Evolutionary conservation across 2,797 vertebrate genomes (phyloP).

Genomic region (Cryptoprocta ferox): DNA sequence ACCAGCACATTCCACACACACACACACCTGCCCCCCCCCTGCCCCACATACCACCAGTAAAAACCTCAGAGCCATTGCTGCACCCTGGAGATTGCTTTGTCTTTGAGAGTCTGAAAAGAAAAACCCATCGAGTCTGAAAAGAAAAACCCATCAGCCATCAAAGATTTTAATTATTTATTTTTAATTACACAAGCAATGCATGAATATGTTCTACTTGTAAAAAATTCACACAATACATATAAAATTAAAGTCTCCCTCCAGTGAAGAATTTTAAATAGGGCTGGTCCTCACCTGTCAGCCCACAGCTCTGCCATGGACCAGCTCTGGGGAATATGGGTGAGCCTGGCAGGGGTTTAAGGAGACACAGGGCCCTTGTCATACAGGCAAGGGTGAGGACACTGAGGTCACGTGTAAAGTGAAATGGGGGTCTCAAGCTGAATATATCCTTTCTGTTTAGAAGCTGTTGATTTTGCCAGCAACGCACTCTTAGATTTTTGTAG

Average conservation of each 20-base stretch:
- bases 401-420: not conserved
- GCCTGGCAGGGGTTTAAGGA: not conserved
- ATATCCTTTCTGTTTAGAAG: not conserved
- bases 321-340: not conserved
- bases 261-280: constrained; percentile 62
- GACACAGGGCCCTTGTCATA: not conserved
- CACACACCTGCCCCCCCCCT: not conserved
- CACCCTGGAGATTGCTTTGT: constrained; percentile 59
- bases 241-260: constrained; percentile 54
- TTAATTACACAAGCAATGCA: constrained; percentile 73
- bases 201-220: constrained; percentile 68
- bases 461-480: not conserved
- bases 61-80: constrained; percentile 33
- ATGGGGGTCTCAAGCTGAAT: not conserved
- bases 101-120: constrained; percentile 57
- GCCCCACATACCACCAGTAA: not conserved
- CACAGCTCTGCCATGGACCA: not conserved
- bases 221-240: constrained; percentile 72
- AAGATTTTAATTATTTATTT: constrained; percentile 80
- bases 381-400: not conserved
- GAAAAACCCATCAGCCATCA: constrained; percentile 55
- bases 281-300: not conserved
- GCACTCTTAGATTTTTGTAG: not conserved
- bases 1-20: not conserved
- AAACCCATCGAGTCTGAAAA: constrained; percentile 62